Conservation (phyloP, 2,888 invertebrate species). For the Sarcophaga caerulescens region DNA sequence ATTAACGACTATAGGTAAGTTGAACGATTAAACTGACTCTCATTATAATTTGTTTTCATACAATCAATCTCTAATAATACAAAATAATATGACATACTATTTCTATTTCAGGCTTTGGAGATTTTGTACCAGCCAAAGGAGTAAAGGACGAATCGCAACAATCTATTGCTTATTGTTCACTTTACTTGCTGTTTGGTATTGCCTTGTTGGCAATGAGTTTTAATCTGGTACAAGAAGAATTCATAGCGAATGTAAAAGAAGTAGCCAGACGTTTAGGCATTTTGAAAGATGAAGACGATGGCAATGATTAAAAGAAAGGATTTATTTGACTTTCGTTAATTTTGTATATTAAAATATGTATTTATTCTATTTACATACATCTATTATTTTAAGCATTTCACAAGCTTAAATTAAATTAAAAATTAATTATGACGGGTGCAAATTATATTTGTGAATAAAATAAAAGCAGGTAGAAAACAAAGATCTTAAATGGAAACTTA, state of each 20-base stretch:
- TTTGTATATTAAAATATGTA: slow-evolving; percentile 1
- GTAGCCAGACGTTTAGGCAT: slow-evolving; percentile 94
- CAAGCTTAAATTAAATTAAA: not conserved
- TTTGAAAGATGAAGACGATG: slow-evolving; percentile 88
- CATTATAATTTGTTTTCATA: not conserved
- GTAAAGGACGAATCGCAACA: slow-evolving; percentile 79
- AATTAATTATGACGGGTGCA: not conserved
- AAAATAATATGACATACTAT: not conserved
- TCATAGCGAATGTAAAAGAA: slow-evolving; percentile 92
- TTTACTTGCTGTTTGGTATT: slow-evolving; percentile 96
- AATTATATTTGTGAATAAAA: not conserved
- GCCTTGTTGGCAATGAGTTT: slow-evolving; percentile 97
- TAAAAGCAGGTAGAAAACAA: not conserved
- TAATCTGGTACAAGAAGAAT: slow-evolving; percentile 97
- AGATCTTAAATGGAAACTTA: not conserved
- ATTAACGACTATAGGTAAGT: slow-evolving; percentile 90
- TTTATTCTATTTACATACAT: not conserved
- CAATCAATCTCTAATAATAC: not conserved
- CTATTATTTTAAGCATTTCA: not conserved
- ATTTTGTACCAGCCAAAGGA: slow-evolving; percentile 92
- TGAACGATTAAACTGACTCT: not conserved
- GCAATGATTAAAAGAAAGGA: slow-evolving; percentile 80
- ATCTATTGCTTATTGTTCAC: slow-evolving; percentile 91
- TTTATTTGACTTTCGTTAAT: not conserved
- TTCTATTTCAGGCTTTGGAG: slow-evolving; percentile 86